These are phyloP conservation scores for Pygoscelis antarcticus DNA, from an alignment of 2,113 vertebrate genomes.

Conservation along the genomic window DNA sequence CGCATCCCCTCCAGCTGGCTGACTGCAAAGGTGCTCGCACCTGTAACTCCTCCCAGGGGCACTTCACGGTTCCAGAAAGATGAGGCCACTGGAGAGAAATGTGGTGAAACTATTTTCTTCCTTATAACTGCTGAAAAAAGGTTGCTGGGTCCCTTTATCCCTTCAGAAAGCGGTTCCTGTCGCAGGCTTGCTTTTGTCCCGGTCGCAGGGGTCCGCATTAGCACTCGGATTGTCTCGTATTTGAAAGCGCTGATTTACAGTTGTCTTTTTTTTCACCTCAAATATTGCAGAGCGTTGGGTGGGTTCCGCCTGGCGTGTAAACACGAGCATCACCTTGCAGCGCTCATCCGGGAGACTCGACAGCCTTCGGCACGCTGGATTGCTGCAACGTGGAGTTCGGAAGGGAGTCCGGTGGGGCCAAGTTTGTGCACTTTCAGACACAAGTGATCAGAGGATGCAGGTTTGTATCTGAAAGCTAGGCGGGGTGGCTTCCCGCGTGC, in stretches of 20 bases:
- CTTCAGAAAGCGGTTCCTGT: neutral
- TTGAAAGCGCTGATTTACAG: neutral
- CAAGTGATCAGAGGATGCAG: rapidly evolving
- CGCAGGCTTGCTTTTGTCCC: neutral
- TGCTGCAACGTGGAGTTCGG: neutral
- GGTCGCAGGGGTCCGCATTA: rapidly evolving
- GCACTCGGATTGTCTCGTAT: rapidly evolving
- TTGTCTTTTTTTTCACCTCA: rapidly evolving
- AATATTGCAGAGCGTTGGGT: neutral
- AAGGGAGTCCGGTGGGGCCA: rapidly evolving
- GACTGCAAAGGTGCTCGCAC: rapidly evolving
- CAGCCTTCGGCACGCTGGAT: neutral
- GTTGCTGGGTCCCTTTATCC: neutral
- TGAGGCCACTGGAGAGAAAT: neutral
- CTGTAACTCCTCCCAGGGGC: neutral
- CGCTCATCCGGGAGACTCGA: rapidly evolving
- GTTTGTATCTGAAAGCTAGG: rapidly evolving
- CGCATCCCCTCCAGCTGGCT: rapidly evolving
- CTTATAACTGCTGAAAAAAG: neutral
- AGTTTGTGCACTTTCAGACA: rapidly evolving
- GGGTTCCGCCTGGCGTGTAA: neutral
- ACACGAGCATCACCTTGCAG: neutral
- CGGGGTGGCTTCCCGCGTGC: neutral
- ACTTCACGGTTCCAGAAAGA: neutral
- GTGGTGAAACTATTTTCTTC: neutral